Percentiles rank a stretch among this genome's conserved stretches.
phyloP scores from a whole-genome alignment of 2,113 vertebrate genomes.

The Megatriorchis doriae region DNA sequence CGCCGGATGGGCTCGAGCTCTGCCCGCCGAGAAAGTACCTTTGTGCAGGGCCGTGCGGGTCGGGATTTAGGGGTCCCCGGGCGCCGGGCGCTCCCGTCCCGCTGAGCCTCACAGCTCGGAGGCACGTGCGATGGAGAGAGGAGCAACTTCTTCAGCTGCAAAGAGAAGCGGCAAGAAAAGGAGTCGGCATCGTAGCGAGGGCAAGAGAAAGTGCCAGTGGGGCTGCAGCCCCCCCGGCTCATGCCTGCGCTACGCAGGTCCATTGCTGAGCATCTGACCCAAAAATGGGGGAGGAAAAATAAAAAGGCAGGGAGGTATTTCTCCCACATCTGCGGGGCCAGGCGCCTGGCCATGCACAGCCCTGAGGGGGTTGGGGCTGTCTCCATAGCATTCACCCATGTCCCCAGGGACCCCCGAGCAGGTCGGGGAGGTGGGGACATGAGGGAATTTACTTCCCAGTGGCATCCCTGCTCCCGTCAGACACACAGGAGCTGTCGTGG shows the following conservation, averaged over 20 bases:
- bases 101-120: constrained; percentile 76
- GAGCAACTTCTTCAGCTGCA: constrained; percentile 90
- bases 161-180: constrained; percentile 48
- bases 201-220: accelerated
- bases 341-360: background rate
- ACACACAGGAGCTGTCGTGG: background rate
- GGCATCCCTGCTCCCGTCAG: background rate
- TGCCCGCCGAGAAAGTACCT: constrained; percentile 73
- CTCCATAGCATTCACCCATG: background rate
- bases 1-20: accelerated
- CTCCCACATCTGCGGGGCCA: background rate
- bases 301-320: background rate
- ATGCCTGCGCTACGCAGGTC: accelerated
- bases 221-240: background rate
- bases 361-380: background rate
- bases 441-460: background rate
- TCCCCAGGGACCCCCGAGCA: background rate
- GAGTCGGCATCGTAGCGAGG: constrained; percentile 10
- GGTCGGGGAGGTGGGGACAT: accelerated
- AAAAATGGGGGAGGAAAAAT: background rate
- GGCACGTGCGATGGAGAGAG: constrained; percentile 86
- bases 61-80: constrained; percentile 78
- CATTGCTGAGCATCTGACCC: background rate
- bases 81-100: constrained; percentile 77
- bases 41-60: constrained; percentile 75